phyloP scores from a whole-genome alignment of 2,113 vertebrate species.

The Polypterus senegalus region DNA sequence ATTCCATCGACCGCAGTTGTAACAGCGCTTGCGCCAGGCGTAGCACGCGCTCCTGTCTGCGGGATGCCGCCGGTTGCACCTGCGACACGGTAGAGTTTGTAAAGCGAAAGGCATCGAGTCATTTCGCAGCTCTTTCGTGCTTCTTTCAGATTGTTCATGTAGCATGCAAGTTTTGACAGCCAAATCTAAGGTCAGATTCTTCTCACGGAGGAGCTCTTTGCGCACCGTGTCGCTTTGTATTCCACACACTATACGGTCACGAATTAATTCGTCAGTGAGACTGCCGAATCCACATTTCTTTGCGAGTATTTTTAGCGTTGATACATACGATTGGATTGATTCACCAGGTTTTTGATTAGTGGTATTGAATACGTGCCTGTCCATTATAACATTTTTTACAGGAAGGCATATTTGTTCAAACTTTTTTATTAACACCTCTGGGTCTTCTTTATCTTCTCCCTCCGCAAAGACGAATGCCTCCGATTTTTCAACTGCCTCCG shows the following conservation, averaged over 20 bases:
- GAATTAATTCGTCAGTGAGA: conserved; percentile 1
- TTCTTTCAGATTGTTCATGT: conserved; percentile 9
- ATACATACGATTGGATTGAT: conserved; percentile 4
- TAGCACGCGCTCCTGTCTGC: conserved; percentile 5
- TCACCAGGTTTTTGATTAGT: conserved; percentile 2
- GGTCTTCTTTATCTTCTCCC: neutral
- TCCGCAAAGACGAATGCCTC: conserved; percentile 6
- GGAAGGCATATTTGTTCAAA: conserved; percentile 7
- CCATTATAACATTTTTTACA: conserved; percentile 8
- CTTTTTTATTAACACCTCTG: neutral
- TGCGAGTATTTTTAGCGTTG: conserved; percentile 6
- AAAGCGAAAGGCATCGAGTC: conserved; percentile 6
- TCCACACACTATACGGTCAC: conserved; percentile 8
- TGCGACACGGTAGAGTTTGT: conserved; percentile 5
- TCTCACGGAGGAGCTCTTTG: conserved; percentile 8
- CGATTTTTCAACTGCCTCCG: conserved; percentile 11
- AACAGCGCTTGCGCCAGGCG: conserved; percentile 9
- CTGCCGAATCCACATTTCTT: conserved; percentile 7
- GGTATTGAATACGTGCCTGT: conserved; percentile 12
- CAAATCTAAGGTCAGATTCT: conserved; percentile 6
- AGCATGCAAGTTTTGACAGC: conserved; percentile 3
- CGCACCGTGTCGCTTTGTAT: conserved; percentile 6
- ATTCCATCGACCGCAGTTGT: conserved; percentile 5
- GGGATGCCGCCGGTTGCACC: conserved; percentile 10
- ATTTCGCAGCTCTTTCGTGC: conserved; percentile 7